Percentiles rank a stretch among this genome's conserved stretches.
These are phyloP conservation scores for Cariama cristata DNA, from an alignment of 2,113 vertebrate genomes.

Conservation along the genomic window DNA sequence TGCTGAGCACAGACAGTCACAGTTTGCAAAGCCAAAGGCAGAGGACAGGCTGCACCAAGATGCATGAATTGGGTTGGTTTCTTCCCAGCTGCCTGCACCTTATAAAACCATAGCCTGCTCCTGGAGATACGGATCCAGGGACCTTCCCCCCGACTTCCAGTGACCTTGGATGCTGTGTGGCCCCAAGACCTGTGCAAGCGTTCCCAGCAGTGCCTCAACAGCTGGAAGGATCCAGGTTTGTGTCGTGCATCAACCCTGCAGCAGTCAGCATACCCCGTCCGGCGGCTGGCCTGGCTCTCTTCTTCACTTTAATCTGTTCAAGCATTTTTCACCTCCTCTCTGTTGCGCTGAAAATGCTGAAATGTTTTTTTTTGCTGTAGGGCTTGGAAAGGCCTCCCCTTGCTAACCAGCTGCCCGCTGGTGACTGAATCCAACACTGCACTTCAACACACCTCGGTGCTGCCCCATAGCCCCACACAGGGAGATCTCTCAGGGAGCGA, in stretches of 20 bases:
- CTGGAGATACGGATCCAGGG: neutral
- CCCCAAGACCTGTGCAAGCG: neutral
- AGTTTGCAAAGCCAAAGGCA: neutral
- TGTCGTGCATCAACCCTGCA: neutral
- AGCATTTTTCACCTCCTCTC: neutral
- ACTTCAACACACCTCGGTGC: neutral
- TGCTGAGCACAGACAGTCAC: fast-evolving
- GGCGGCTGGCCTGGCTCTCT: neutral
- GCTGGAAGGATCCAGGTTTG: neutral
- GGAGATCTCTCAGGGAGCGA: neutral
- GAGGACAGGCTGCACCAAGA: neutral
- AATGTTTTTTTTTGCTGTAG: neutral
- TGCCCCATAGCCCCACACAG: neutral
- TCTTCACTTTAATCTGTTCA: neutral
- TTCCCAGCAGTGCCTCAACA: neutral
- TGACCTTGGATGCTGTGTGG: neutral
- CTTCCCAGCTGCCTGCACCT: neutral
- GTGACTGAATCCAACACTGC: neutral
- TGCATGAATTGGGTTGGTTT: neutral
- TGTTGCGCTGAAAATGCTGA: neutral
- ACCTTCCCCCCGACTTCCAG: too few relatives aligned
- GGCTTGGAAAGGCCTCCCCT: neutral
- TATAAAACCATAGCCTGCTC: neutral
- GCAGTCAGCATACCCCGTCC: fast-evolving
- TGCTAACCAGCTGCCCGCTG: neutral